Percentiles rank a stretch among this genome's conserved stretches.
These are phyloP conservation scores for Macrotus californicus DNA, from an alignment of 2,113 vertebrate genomes.

Conservation along the genomic window DNA sequence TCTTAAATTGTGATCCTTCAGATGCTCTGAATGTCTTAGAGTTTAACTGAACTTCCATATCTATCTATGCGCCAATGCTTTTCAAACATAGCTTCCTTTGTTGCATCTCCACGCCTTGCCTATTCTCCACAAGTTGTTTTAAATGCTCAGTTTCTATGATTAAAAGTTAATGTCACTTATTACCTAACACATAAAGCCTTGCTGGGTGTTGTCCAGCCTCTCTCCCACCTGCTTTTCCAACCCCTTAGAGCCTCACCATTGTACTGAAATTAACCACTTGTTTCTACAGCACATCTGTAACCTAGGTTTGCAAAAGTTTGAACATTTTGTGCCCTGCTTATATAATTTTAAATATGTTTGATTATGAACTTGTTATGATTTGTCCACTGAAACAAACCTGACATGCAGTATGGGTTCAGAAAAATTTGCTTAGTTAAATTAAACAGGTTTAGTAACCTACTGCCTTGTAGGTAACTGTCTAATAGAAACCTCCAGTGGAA, in stretches of 20 bases:
- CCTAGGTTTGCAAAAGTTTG: neutral
- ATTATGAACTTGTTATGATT: neutral
- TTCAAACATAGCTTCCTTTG: neutral
- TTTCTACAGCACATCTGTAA: neutral
- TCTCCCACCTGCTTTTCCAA: neutral
- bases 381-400: neutral
- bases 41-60: neutral
- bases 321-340: neutral
- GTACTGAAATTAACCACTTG: neutral
- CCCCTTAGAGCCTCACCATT: rapidly evolving
- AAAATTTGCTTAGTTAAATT: neutral
- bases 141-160: neutral
- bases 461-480: neutral
- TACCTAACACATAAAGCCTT: neutral
- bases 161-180: neutral
- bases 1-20: neutral
- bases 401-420: neutral
- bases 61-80: neutral
- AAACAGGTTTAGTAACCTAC: neutral
- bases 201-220: neutral
- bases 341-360: neutral
- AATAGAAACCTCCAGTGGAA: neutral
- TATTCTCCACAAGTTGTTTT: neutral
- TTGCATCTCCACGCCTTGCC: neutral
- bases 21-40: neutral